phyloP scores from a whole-genome alignment of 2,797 vertebrate species.

The Furcifer pardalis region DNA sequence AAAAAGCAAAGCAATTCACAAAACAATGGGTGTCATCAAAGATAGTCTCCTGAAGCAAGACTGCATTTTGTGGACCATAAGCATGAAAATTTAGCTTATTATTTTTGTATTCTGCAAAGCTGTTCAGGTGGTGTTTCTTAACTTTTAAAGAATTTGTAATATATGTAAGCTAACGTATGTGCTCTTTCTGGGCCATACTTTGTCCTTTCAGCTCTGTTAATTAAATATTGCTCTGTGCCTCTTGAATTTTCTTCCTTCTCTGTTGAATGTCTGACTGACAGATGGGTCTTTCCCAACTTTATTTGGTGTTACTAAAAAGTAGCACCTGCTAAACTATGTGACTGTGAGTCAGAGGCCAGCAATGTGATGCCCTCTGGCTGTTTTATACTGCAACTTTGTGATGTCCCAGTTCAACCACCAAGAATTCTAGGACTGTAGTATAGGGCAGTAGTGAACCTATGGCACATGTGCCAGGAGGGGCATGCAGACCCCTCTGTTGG shows the following conservation, averaged over 20 bases:
- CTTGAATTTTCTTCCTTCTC: neutral
- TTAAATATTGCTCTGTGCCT: neutral
- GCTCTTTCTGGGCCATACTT: neutral
- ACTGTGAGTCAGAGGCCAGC: neutral
- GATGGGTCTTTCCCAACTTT: neutral
- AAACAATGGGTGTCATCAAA: slow-evolving; percentile 81
- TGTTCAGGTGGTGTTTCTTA: neutral
- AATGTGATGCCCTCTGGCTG: neutral
- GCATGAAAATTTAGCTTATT: neutral
- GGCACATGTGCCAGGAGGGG: too few species aligned
- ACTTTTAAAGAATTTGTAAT: too few species aligned
- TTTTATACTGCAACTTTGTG: too few species aligned
- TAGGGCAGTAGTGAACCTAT: too few species aligned
- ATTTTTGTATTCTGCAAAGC: neutral
- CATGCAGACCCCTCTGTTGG: too few species aligned
- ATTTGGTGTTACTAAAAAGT: neutral
- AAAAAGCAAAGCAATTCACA: slow-evolving; percentile 83
- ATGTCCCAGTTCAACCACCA: too few species aligned
- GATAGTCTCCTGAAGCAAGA: slow-evolving; percentile 25
- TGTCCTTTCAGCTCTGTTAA: neutral
- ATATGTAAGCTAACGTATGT: neutral
- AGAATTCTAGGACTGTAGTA: too few species aligned
- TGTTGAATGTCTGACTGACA: neutral
- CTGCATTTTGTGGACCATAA: neutral
- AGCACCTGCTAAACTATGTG: neutral